Conservation (phyloP, 1,140 invertebrate genomes). For the Bradysia coprophila region DNA sequence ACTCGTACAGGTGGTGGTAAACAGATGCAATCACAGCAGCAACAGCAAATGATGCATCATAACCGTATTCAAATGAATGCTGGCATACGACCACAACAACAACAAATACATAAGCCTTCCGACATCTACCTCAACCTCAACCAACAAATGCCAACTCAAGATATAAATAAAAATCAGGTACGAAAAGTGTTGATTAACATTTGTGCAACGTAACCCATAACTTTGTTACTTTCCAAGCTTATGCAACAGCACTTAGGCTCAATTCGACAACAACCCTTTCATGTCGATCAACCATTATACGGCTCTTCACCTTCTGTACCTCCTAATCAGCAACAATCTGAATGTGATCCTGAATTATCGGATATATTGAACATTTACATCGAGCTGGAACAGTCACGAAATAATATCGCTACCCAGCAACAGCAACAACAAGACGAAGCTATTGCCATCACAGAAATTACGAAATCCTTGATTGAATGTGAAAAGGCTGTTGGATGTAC, state of each 20-base stretch:
- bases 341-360: constrained; percentile 49
- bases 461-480: constrained; percentile 74
- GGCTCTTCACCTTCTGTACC: constrained; percentile 8
- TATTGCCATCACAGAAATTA: constrained; percentile 76
- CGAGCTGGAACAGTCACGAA: constrained; percentile 29
- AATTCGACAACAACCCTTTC: constrained; percentile 6
- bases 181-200: no score
- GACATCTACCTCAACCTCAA: constrained; percentile 36
- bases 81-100: constrained; percentile 26
- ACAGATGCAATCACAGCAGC: constrained; percentile 17
- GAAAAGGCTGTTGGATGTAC: no score
- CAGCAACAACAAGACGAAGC: constrained; percentile 37
- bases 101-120: constrained; percentile 27
- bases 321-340: constrained; percentile 5
- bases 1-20: constrained; percentile 24
- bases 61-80: not conserved
- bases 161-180: constrained; percentile 3
- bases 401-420: not conserved
- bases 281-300: constrained; percentile 8
- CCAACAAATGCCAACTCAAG: constrained; percentile 13
- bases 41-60: not conserved
- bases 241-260: no score
- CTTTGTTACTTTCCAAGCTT: no score
- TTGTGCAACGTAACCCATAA: no score
- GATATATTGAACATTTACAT: constrained; percentile 71